Conservation (phyloP, 2,888 invertebrate species). For the Scaptomyza caliginosa region DNA sequence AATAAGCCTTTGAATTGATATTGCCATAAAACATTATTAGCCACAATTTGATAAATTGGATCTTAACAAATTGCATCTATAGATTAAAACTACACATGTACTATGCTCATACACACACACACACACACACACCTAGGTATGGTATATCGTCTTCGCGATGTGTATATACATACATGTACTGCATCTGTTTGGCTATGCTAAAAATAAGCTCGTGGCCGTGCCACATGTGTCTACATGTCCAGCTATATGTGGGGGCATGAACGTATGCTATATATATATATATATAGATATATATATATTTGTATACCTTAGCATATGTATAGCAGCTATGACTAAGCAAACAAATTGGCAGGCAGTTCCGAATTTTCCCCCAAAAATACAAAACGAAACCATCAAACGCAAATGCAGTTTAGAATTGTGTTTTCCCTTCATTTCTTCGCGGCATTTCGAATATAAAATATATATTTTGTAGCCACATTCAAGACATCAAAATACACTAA, state of each 20-base stretch:
- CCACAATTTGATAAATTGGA: background rate
- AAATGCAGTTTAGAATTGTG: constrained; percentile 36
- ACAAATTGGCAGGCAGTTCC: constrained; percentile 58
- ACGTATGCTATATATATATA: constrained; percentile 7
- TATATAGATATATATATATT: constrained; percentile 10
- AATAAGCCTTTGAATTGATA: too few relatives aligned
- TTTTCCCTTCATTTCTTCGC: constrained; percentile 5
- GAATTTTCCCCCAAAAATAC: constrained; percentile 10
- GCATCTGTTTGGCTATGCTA: constrained; percentile 58
- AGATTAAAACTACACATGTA: constrained; percentile 15
- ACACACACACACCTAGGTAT: background rate
- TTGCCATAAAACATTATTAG: too few relatives aligned
- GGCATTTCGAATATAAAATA: constrained; percentile 10
- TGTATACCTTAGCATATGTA: constrained; percentile 2
- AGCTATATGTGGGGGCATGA: constrained; percentile 32
- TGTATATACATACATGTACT: background rate
- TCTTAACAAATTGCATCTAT: constrained; percentile 13
- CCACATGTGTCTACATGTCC: constrained; percentile 56
- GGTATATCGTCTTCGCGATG: constrained; percentile 4
- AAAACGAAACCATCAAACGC: constrained; percentile 33
- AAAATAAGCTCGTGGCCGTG: constrained; percentile 54
- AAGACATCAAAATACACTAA: constrained; percentile 43
- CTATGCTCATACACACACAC: too few relatives aligned
- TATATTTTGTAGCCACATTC: constrained; percentile 30
- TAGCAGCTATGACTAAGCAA: constrained; percentile 58